Base-by-base conservation (phyloP, 2,113 vertebrate genomes). In the Paraplagusia blochii region DNA sequence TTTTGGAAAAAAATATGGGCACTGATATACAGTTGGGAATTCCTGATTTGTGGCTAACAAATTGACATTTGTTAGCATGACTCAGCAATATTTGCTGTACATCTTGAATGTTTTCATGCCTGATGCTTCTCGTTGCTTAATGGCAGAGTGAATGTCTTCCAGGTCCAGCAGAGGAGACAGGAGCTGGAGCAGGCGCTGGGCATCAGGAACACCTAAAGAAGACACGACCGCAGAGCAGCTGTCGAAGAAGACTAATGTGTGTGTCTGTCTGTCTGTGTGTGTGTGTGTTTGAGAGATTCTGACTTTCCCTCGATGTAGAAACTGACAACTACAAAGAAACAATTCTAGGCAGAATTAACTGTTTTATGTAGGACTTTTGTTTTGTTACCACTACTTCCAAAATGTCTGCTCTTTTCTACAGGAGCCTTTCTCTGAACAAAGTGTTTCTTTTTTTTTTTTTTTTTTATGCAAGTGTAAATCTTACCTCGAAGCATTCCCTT, bases 141-240 rank as follows among this genome's bases (percentile, higher is more conserved):
- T n/a, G n/a, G n/a, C n/a, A n/a, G 22, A 29, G 6, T 29, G 22
- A 76, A 56, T 59, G 9, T 62, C 12, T 75, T 73, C 19, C 87
- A 99, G 97, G 97, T 99, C 72, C 97, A 99, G 87, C 95, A 99
- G 83, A 88, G 97, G 73, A 84, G 97, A 51, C 97, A 99, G 90
- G 97, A 99, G 74, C 22, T 99, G 90, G 97, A 99, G 85, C 96
- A 98, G 88, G 97, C 97, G 16, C 91, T 99, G 51, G 96, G 97
- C 18, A 99, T 99, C 91, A 90, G 96, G 67, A 99, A 99, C 87
- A 99, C 97, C 79, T 90, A 83, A 82, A 69, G 18, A 18, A 9
- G 17, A 40, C 15, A 4, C 17, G 8, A 60, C 53, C 47, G 18
- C 53, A 12, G 43, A 60, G 9, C 61, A 54, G 39, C 59, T 12